A percentile compares a stretch with the other conserved stretches of the same genome.
These are phyloP conservation scores for Riptortus pedestris DNA, from an alignment of 1,140 invertebrate genomes.

Conservation along the genomic window DNA sequence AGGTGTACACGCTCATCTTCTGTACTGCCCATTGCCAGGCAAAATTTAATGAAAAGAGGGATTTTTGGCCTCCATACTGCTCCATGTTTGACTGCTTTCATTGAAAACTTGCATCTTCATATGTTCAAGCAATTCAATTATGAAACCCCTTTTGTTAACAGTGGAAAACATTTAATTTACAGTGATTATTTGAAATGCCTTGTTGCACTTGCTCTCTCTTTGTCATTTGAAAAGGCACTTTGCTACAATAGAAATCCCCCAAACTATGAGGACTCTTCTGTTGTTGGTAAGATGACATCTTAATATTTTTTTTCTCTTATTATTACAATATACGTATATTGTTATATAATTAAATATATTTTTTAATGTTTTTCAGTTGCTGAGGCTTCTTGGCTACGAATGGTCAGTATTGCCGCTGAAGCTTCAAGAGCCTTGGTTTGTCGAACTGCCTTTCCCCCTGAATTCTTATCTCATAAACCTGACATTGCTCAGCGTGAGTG, in stretches of 20 bases:
- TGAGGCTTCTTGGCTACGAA: conserved; percentile 51
- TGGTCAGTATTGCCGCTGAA: conserved; percentile 43
- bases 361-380: conserved; percentile 32
- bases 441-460: conserved; percentile 40
- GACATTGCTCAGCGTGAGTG: conserved; percentile 24
- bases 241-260: conserved; percentile 41
- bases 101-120: conserved; percentile 40
- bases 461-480: conserved; percentile 36
- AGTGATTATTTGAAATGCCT: conserved; percentile 51
- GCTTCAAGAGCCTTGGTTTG: conserved; percentile 46
- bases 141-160: conserved; percentile 47
- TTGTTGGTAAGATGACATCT: conserved; percentile 28
- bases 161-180: conserved; percentile 49
- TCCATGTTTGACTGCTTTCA: conserved; percentile 43
- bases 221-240: conserved; percentile 46
- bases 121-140: conserved; percentile 46
- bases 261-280: conserved; percentile 35
- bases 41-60: conserved; percentile 43
- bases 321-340: no score
- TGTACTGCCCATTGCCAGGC: conserved; percentile 42
- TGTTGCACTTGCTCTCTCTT: conserved; percentile 43
- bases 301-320: neutral
- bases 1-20: conserved; percentile 40
- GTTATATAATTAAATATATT: neutral
- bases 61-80: conserved; percentile 45